Conservation (phyloP, 2,888 invertebrate genomes). For the Ferrisia virgata region DNA sequence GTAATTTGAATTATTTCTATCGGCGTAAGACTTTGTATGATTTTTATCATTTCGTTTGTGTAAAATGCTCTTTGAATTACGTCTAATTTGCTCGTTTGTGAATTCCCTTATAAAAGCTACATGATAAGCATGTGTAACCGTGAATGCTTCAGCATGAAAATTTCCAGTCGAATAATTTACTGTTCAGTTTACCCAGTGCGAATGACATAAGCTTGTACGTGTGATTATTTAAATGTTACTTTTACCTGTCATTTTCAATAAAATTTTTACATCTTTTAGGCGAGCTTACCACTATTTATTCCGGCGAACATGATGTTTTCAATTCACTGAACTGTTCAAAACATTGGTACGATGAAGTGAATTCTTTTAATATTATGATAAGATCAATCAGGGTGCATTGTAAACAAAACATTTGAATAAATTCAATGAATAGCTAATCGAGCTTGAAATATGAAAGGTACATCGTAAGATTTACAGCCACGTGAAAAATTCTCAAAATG, state of each 20-base stretch:
- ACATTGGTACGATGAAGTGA: constrained; percentile 23
- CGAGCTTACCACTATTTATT: constrained; percentile 25
- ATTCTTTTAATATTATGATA: too few relatives aligned
- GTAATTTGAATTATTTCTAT: constrained; percentile 12
- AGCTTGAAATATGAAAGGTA: too few relatives aligned
- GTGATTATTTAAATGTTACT: background rate
- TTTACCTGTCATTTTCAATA: background rate
- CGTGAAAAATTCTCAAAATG: too few relatives aligned
- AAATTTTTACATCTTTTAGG: background rate
- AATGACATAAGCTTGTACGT: background rate
- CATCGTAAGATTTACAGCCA: too few relatives aligned
- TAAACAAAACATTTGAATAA: too few relatives aligned
- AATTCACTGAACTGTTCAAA: constrained; percentile 16
- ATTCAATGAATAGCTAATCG: too few relatives aligned
- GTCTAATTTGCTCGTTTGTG: constrained; percentile 24
- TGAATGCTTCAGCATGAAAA: constrained; percentile 18
- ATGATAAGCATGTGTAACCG: background rate
- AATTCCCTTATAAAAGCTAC: background rate
- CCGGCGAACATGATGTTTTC: constrained; percentile 14
- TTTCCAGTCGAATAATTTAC: background rate
- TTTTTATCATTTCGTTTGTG: background rate
- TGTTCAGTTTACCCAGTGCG: background rate
- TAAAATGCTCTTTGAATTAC: background rate
- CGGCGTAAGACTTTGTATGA: constrained; percentile 12
- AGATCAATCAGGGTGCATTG: too few relatives aligned